phyloP scores from a whole-genome alignment of 2,113 vertebrate genomes.

The Petroica traversi region DNA sequence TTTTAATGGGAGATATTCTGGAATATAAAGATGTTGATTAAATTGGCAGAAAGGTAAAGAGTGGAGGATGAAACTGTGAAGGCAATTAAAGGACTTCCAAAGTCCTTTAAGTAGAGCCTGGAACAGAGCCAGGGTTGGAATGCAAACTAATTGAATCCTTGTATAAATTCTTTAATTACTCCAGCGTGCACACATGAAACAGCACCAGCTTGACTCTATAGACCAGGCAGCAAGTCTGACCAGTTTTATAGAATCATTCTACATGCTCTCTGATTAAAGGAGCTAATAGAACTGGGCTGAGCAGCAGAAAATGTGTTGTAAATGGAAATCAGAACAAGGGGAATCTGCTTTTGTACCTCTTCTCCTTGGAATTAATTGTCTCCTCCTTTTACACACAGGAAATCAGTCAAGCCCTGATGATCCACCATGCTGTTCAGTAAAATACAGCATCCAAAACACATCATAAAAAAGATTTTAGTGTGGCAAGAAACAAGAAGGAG shows the following conservation, averaged over 20 bases:
- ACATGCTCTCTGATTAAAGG: background rate
- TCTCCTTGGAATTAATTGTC: background rate
- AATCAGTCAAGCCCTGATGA: background rate
- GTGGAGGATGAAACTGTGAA: background rate
- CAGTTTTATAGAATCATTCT: background rate
- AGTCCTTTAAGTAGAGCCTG: background rate
- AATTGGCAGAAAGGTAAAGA: background rate
- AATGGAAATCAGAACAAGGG: background rate
- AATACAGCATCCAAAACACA: background rate
- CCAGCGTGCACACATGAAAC: background rate
- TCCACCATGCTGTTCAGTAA: background rate
- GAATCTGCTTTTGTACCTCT: background rate
- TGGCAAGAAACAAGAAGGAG: background rate
- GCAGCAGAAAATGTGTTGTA: background rate
- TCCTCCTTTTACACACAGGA: background rate
- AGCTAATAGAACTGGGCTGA: background rate
- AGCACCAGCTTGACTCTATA: background rate
- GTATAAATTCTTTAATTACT: conserved; percentile 23
- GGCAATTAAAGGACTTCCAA: background rate
- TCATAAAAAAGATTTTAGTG: background rate
- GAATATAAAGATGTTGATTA: background rate
- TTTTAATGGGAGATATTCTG: background rate
- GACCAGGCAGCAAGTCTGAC: background rate
- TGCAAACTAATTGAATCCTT: background rate
- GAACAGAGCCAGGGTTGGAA: background rate